These are phyloP conservation scores for roundworm (Caenorhabditis elegans) DNA, from an alignment of 1,140 invertebrate genomes.

Conservation along the genomic window WBcel235 BX284604.4:12384501-12385000, in stretches of 20 bases:
- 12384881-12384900: neutral
- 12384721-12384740: slow-evolving; percentile 3
- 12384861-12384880: no score
- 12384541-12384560: neutral
- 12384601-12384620: neutral
- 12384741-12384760: neutral
- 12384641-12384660: slow-evolving; percentile 8
- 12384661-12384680: neutral
- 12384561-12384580: neutral
- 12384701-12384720: neutral
- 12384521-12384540: neutral
- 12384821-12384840: no score
- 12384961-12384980: neutral
- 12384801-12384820: no score
- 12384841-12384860: no score
- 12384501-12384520: no score
- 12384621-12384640: slow-evolving; percentile 24
- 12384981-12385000: neutral
- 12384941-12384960: neutral
- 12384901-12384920: no score
- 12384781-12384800: no score
- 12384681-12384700: slow-evolving; percentile 9
- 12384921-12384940: no score
- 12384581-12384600: neutral
- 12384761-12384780: neutral